Evolutionary conservation across 2,113 vertebrate species (phyloP), one percentile per base, ranked within the genome.

Genomic region (Sarotherodon lohbergeri): DNA sequence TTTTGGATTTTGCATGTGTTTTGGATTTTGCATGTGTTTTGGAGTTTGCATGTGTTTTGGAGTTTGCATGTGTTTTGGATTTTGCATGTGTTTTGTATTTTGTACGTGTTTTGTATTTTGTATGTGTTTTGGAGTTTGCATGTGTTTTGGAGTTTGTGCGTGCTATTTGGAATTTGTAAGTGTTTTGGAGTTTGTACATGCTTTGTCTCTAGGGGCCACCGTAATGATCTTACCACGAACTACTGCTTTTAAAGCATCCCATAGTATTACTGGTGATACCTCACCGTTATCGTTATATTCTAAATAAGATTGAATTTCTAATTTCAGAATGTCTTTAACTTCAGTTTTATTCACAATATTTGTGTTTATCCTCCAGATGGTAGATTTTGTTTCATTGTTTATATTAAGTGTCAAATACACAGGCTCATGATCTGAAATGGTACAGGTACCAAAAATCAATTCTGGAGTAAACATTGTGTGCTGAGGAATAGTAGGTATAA

Each of bases 381-480:
- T 2, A 59, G 57, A 61, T 61, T 61, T 61, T 32, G 27, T 17
- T 32, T 0, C 57, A 32, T 17, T 61, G 27, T 4, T 4, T 61
- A 61, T 32, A 32, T 32, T 61, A 61, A 61, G 57, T 32, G 57
- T 59, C 57, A 59, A 59, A 32, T 59, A 59, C 57, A 5, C 57
- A 59, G 57, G 57, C 8, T 56, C 10, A 24, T 55, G n/a, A 24
- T 10, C 54, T 55, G 54, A 55, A 55, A 24, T 55, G n/a, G 54
- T 55, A 55, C 54, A 24, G 52, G n/a, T 54, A 55, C 11, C 5
- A 61, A 32, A 32, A 61, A 61, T 61, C 14, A 5, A 32, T 61
- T 61, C 0, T 1, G 27, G 27, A 61, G 27, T 17, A 61, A 61
- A 17, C 0, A 61, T 61, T 0, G 57, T 32, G 27, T 32, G 27